phyloP scores from a whole-genome alignment of 1,140 invertebrate species.

The Dolichoris vasculosae region DNA sequence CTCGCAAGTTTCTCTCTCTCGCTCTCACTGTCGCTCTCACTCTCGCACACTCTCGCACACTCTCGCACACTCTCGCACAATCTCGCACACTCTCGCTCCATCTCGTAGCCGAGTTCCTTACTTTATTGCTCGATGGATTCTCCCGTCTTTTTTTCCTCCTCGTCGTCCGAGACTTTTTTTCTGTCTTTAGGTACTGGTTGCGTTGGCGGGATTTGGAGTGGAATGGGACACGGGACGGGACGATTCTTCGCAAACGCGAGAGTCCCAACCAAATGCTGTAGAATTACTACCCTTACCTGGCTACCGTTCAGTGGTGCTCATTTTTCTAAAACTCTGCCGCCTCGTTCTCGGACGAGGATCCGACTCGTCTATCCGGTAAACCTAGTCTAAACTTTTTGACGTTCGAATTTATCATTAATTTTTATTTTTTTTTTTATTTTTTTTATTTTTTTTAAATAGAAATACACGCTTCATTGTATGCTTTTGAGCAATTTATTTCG shows the following conservation, averaged over 20 bases:
- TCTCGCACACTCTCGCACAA: conserved; percentile 37
- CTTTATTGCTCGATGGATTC: conserved; percentile 35
- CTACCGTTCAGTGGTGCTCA: conserved; percentile 58
- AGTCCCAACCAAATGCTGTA: conserved; percentile 46
- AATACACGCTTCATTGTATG: no score
- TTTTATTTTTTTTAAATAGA: no score
- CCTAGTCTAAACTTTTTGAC: no score
- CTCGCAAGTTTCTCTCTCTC: conserved; percentile 29
- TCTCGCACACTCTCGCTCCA: conserved; percentile 28
- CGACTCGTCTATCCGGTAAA: background rate
- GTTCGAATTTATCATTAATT: no score
- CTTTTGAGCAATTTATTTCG: no score
- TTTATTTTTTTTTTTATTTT: no score
- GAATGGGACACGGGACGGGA: background rate
- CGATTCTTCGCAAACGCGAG: background rate
- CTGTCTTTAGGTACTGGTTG: conserved; percentile 20
- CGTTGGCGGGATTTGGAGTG: conserved; percentile 37
- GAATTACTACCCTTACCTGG: conserved; percentile 54
- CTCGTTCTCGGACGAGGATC: background rate
- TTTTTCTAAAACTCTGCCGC: background rate
- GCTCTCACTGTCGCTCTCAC: conserved; percentile 32
- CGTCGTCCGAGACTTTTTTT: conserved; percentile 22
- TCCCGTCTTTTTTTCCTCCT: conserved; percentile 9
- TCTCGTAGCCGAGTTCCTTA: background rate
- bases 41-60: conserved; percentile 12